Evolutionary conservation across 2,888 invertebrate genomes (phyloP), one percentile per base, ranked within the genome.

Genomic region (Leptinotarsa peninsularis): DNA sequence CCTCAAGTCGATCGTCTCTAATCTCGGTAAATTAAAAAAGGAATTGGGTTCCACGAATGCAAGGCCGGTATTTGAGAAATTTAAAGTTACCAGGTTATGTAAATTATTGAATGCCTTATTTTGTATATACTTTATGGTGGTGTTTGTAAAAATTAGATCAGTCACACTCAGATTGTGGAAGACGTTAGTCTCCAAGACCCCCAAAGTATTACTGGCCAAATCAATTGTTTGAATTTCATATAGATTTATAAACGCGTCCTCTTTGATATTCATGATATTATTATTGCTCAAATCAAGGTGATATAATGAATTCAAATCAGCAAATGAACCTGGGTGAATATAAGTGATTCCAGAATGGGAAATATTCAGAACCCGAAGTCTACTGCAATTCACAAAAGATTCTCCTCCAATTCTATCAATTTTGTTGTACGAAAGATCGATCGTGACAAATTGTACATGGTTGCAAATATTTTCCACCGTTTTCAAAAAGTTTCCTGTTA

Each of bases 51-150:
- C 75, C 4, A 75, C n/a, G 49, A 56, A n/a, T n/a, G 63, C 18
- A 4, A 75, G 54, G 10, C 72, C 72, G n/a, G 60, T 54, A 21
- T 33, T 49, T 13, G 75, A 69, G 5, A 75, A 49, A 66, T 75
- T 69, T 33, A 75, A n/a, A 27, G 23, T 13, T 18, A 0, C 23
- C 63, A 75, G 58, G 2, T 69, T 15, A 56, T 69, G 43, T 49
- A 75, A 69, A 49, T 54, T 27, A 33, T 63, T 69, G 54, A 73
- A 76, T 18, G 76, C 71, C 18, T 60, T 58, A 7, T 60, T 52
- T 23, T 58, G 49, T 50, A 76, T 63, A 49, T 71, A 52, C 10
- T 67, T 49, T 4, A 76, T 73, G 4, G 13, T 33, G 18, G 68
- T 71, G 10, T 60, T 67, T 14, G 43, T 7, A 4, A 76, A 49